Evolutionary conservation across 2,888 invertebrate species (phyloP).

Genomic region (Orthosia gothica): DNA sequence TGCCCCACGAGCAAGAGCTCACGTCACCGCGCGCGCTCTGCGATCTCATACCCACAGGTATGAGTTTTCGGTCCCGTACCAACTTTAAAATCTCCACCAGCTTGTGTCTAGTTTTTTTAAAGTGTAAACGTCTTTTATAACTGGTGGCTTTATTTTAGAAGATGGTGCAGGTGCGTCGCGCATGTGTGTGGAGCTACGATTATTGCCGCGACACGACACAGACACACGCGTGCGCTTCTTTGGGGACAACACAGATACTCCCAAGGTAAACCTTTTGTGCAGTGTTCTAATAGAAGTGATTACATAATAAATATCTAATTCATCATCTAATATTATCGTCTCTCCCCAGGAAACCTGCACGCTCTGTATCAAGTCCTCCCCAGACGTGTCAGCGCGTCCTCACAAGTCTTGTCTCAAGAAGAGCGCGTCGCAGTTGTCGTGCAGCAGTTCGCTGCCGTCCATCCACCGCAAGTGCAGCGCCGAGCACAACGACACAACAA

Average conservation of each 20-base stretch:
- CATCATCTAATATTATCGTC: background rate
- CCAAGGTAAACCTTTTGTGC: slow-evolving; percentile 66
- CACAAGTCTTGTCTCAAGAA: slow-evolving; percentile 89
- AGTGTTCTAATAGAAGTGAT: background rate
- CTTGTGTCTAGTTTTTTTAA: no score
- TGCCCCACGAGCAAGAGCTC: slow-evolving; percentile 83
- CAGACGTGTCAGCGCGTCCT: slow-evolving; percentile 85
- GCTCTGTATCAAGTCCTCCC: slow-evolving; percentile 85
- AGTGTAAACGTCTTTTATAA: no score
- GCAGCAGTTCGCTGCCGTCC: slow-evolving; percentile 85
- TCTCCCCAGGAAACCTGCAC: slow-evolving; percentile 78
- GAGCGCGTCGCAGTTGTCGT: slow-evolving; percentile 73
- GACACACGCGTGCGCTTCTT: slow-evolving; percentile 69
- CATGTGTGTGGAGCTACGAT: slow-evolving; percentile 91
- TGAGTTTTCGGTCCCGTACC: background rate
- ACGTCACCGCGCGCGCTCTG: slow-evolving; percentile 82
- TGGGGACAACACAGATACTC: slow-evolving; percentile 79
- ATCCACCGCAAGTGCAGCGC: slow-evolving; percentile 71
- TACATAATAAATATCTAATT: background rate
- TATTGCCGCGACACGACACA: slow-evolving; percentile 74
- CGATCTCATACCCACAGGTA: slow-evolving; percentile 83
- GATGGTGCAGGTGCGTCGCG: slow-evolving; percentile 74
- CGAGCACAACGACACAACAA: slow-evolving; percentile 79
- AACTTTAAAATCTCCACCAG: no score
- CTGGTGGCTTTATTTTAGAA: no score